phyloP scores from a whole-genome alignment of 2,113 vertebrate genomes.

The Shinisaurus crocodilurus region DNA sequence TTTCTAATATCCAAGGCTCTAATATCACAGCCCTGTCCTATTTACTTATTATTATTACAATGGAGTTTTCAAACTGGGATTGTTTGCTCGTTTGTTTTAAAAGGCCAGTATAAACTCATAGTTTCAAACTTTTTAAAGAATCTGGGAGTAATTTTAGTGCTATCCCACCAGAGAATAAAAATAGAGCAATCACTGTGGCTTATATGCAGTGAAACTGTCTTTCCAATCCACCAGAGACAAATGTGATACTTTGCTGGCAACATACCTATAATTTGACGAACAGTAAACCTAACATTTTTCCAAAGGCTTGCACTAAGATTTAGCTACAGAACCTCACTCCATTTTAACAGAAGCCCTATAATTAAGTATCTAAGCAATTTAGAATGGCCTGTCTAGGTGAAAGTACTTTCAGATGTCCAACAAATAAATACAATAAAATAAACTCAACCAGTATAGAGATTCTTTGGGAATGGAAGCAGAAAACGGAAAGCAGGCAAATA shows the following conservation, averaged over 20 bases:
- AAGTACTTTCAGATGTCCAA: conserved; percentile 1
- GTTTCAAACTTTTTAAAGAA: neutral
- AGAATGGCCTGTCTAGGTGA: neutral
- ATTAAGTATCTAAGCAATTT: conserved; percentile 14
- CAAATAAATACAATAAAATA: neutral
- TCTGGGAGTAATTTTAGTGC: fast-evolving
- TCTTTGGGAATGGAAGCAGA: neutral
- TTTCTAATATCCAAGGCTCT: neutral
- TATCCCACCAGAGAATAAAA: conserved; percentile 29
- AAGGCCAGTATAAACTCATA: neutral
- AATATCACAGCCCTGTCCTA: neutral
- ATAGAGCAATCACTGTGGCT: neutral
- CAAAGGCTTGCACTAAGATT: neutral
- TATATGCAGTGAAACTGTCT: fast-evolving
- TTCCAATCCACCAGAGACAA: conserved; percentile 32
- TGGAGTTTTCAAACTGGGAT: neutral
- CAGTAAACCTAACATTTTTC: conserved; percentile 20
- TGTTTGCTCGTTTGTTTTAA: neutral
- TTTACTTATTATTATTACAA: neutral
- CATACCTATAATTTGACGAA: conserved; percentile 19
- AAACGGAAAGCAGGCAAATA: neutral
- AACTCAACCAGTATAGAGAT: neutral
- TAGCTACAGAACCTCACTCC: neutral
- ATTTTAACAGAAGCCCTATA: neutral
- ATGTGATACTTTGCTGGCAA: fast-evolving